A percentile compares a stretch with the other conserved stretches of the same genome.
phyloP scores from a whole-genome alignment of 2,888 invertebrate genomes.

The Acronicta psi region DNA sequence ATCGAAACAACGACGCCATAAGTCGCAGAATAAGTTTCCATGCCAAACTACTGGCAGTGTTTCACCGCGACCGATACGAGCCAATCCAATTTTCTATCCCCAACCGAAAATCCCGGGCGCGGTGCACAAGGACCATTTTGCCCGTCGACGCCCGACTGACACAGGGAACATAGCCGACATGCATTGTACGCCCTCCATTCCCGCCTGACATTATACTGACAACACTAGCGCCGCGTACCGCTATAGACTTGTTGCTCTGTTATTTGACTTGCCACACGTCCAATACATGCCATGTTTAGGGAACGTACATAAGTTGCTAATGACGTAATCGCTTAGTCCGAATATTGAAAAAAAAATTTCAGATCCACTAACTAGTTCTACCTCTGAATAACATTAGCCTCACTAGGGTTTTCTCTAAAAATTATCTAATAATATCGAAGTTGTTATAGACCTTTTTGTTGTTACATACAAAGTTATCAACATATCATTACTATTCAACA shows the following conservation, averaged over 20 bases:
- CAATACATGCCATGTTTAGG: slow-evolving; percentile 41
- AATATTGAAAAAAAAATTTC: background rate
- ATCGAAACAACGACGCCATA: slow-evolving; percentile 47
- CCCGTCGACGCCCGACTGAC: slow-evolving; percentile 64
- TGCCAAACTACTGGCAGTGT: slow-evolving; percentile 67
- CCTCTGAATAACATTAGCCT: background rate
- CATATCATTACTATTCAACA: too few relatives aligned
- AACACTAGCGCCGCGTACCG: slow-evolving; percentile 56
- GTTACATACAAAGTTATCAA: slow-evolving; percentile 1
- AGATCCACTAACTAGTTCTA: background rate
- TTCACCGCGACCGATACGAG: slow-evolving; percentile 69
- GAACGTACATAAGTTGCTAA: slow-evolving; percentile 22
- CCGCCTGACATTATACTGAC: slow-evolving; percentile 68
- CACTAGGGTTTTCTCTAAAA: background rate
- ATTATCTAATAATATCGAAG: slow-evolving; percentile 1
- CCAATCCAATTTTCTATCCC: slow-evolving; percentile 80
- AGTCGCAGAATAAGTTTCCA: slow-evolving; percentile 70
- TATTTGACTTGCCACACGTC: slow-evolving; percentile 56
- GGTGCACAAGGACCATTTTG: slow-evolving; percentile 68
- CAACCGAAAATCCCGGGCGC: slow-evolving; percentile 70
- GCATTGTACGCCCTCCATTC: slow-evolving; percentile 71
- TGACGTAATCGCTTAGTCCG: slow-evolving; percentile 13
- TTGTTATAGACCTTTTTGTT: too few relatives aligned
- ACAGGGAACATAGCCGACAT: slow-evolving; percentile 65
- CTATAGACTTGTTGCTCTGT: slow-evolving; percentile 71